A percentile compares a stretch with the other conserved stretches of the same genome.
Evolutionary conservation across 2,888 invertebrate genomes (phyloP).

Genomic region (Hirudinaria manillensis): DNA sequence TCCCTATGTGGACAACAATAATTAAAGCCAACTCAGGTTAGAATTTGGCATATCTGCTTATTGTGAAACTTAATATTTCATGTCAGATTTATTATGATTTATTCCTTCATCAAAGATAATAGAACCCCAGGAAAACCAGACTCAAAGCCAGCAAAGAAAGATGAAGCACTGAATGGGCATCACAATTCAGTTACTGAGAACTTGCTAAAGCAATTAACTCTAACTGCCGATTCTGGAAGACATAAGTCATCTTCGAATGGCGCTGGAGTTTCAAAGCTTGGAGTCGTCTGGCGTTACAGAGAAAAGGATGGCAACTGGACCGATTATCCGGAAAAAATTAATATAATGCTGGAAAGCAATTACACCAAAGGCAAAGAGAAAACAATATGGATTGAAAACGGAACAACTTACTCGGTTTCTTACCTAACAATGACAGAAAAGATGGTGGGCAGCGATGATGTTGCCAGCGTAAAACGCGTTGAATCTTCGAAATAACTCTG

Average conservation of each 20-base stretch:
- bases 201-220: no score
- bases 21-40: no score
- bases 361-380: neutral
- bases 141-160: no score
- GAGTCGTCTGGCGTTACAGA: conserved; percentile 3
- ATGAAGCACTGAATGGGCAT: no score
- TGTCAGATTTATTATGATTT: no score
- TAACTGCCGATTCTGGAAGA: no score
- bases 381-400: conserved; percentile 3
- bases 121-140: no score
- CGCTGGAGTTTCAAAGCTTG: neutral
- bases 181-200: no score
- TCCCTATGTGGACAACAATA: neutral
- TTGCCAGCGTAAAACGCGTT: neutral
- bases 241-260: no score
- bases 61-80: no score
- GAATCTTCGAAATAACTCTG: neutral
- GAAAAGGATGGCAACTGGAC: conserved; percentile 2
- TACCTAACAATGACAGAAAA: neutral
- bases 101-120: no score
- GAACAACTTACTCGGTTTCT: neutral
- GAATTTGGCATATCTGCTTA: no score
- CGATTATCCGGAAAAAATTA: conserved; percentile 2
- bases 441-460: neutral
- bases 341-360: neutral